Base-by-base conservation (phyloP, 2,113 vertebrate genomes). In the Motacilla tschutschensis region DNA sequence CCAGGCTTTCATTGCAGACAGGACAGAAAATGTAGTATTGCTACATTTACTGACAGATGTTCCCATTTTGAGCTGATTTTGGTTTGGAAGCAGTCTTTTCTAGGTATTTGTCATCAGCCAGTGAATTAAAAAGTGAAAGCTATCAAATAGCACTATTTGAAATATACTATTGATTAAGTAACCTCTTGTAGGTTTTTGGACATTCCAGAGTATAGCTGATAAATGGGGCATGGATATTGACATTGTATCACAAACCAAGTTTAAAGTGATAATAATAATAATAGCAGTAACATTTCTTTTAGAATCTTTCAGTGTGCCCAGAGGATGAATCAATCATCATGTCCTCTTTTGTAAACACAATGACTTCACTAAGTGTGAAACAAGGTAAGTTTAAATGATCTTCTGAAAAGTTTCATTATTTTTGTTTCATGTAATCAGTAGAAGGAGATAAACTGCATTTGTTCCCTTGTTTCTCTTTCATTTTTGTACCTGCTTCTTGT, bases 301-400 rank as follows among this genome's bases (percentile, higher is more conserved):
- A 99, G 99, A 99, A 99, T 97, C 98, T 99, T 93, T 99, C 99
- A 10, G 99, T 99, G 59, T 99, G 99, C 94, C 99, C 99, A 65
- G 99, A 99, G 94, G 99, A 99, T 91, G 99, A 99, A 92, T 99
- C 99, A 5, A 99, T 99, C 90, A 99, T 99, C 91, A 99, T 99
- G 99, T 99, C 99, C 28, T 99, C 99, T 79, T 99, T 99, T 85
- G 99, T 99, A 90, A 99, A 99, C 96, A 99, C 99, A 3, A 99
- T 99, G 99, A 99, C 99, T 72, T 99, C 99, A 35, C 97, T 99
- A 88, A 99, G 98, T 12, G 99, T 99, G 81, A 99, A 99, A 95
- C 99, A 99, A 98, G 99, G 99, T 99, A 94, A 94, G 90, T 70
- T 74, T 20, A 31, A 74, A 25, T 35, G 20, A 40, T 9, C 15